Evolutionary conservation across 2,113 vertebrate genomes (phyloP), one percentile per base, ranked within the genome.

Genomic region (Psophia crepitans): DNA sequence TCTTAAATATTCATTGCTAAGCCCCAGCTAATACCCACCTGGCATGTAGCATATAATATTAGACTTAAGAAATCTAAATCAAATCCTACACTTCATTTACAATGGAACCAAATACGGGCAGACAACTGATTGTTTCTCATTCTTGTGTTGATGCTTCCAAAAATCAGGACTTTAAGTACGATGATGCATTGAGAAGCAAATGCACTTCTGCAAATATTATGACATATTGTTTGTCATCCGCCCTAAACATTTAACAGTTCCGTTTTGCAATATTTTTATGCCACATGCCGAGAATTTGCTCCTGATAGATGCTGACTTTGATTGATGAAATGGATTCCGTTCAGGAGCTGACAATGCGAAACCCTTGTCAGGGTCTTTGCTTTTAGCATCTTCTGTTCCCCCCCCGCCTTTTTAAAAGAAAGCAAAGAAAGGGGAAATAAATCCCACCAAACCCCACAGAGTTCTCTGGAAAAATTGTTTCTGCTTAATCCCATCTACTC

Each of bases 191-290:
- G 97, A 97, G 92, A 64, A 96, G 96, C 96, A 98, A 98, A 96
- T 73, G 93, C 94, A 95, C 43, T 83, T 97, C 97, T 96, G 97
- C 97, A 97, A 97, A 98, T 98, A 98, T 98, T 97, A 69, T 97
- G 98, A 98, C 97, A 98, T 85, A 79, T 93, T 95, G 96, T 98
- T 98, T 97, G 97, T 98, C 97, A 97, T 49, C 66, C 97, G 96
- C 97, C 97, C 97, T 97, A 98, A 98, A 98, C 97, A 98, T 98
- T 98, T 97, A 98, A 97, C 96, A 46, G 96, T 93, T 92, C 79
- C 11, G 91, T 84, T 96, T 97, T 97, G 88, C 88, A 93, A 82
- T 96, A 96, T 96, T 97, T 97, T 96, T 94, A 54, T 88, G 94
- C 97, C 90, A 96, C 97, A 96, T 82, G 78, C 68, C 69, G 94